Evolutionary conservation across 1,140 invertebrate genomes (phyloP).

Genomic region (Drosophila burlai): DNA sequence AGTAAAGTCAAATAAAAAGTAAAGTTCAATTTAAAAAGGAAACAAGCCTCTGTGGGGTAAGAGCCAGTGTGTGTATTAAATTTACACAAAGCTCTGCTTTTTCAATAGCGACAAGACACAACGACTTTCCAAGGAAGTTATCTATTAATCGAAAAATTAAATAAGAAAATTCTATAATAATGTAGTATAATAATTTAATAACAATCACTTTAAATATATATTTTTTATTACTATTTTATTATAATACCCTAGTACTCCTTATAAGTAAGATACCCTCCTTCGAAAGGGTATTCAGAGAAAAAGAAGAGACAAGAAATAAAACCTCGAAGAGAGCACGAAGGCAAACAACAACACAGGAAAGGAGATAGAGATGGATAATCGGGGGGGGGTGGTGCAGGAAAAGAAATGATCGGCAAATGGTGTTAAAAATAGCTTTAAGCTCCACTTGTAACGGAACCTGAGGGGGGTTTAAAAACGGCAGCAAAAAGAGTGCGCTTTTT

Average conservation of each 20-base stretch:
- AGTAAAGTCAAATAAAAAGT: no score
- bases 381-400: not conserved
- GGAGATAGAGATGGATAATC: constrained; percentile 15
- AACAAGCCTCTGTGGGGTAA: no score
- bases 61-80: no score
- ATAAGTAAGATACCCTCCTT: not conserved
- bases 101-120: no score
- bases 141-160: not conserved
- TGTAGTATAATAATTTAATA: not conserved
- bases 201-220: not conserved
- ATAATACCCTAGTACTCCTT: not conserved
- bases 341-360: constrained; percentile 45
- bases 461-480: constrained; percentile 12
- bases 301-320: not conserved
- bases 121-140: no score
- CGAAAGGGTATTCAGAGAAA: not conserved
- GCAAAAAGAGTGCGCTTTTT: constrained; percentile 1
- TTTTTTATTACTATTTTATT: not conserved
- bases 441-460: constrained; percentile 20
- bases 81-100: no score
- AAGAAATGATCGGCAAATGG: constrained; percentile 18
- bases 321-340: constrained; percentile 2
- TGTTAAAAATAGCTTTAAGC: constrained; percentile 48
- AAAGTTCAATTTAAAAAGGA: no score
- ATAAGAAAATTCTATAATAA: not conserved